These are phyloP conservation scores for Oryzaephilus surinamensis DNA, from an alignment of 1,140 invertebrate genomes.

Conservation along the genomic window DNA sequence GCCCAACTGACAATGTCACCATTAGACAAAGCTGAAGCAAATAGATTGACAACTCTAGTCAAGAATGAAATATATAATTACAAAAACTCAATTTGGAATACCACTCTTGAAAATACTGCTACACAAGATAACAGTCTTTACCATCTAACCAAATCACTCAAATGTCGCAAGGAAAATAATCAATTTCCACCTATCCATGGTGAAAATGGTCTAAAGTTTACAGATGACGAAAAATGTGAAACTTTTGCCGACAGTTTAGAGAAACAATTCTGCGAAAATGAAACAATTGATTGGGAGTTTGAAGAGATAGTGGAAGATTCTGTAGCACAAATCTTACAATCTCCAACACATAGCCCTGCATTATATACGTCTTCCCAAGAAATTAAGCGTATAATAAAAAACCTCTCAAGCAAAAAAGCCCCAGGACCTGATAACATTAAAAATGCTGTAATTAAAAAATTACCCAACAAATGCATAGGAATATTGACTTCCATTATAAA, in stretches of 20 bases:
- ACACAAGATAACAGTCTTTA: no score
- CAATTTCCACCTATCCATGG: no score
- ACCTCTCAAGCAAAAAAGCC: constrained; percentile 3
- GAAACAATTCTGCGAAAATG: neutral
- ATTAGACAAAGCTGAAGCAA: neutral
- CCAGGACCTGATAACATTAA: constrained; percentile 1
- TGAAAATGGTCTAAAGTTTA: no score
- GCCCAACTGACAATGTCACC: constrained; percentile 1
- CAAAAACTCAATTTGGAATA: no score
- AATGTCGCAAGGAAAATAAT: no score
- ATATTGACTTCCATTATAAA: constrained; percentile 2
- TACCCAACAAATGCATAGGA: neutral
- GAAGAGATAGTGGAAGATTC: neutral
- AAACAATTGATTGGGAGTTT: neutral
- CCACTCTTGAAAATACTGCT: no score
- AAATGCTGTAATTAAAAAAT: constrained; percentile 1
- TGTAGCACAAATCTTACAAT: neutral
- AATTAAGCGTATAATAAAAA: constrained; percentile 5
- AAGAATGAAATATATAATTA: neutral
- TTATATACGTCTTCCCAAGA: no score
- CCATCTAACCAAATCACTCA: no score
- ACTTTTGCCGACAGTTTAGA: neutral
- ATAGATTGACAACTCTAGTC: neutral
- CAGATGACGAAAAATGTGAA: neutral
- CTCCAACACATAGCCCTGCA: no score